phyloP scores from a whole-genome alignment of 2,888 invertebrate species.

The Sphinx pinastri region DNA sequence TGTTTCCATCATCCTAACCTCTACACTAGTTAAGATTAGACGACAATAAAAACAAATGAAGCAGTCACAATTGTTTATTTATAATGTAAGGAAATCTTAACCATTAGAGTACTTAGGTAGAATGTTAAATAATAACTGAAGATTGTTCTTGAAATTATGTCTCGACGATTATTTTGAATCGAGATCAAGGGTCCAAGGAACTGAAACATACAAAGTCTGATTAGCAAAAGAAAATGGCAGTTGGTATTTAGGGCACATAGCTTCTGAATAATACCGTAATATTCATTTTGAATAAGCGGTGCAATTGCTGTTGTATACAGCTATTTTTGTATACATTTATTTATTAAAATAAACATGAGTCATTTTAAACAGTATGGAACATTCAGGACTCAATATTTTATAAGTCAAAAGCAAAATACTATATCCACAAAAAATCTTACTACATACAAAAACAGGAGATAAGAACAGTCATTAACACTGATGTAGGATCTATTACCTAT shows the following conservation, averaged over 20 bases:
- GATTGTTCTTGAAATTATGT: slow-evolving; percentile 76
- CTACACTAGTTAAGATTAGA: slow-evolving; percentile 2
- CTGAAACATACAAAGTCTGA: slow-evolving; percentile 59
- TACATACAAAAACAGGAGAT: neutral
- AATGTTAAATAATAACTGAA: slow-evolving; percentile 82
- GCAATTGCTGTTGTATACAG: too few relatives aligned
- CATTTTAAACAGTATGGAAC: neutral
- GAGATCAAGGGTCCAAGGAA: slow-evolving; percentile 68
- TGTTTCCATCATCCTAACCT: slow-evolving; percentile 7
- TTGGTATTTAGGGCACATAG: too few relatives aligned
- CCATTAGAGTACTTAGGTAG: slow-evolving; percentile 77
- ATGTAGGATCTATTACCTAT: neutral
- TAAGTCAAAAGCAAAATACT: neutral
- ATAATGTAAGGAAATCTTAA: slow-evolving; percentile 70
- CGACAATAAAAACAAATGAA: slow-evolving; percentile 36
- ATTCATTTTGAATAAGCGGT: too few relatives aligned
- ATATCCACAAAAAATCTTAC: neutral
- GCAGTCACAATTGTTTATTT: slow-evolving; percentile 67
- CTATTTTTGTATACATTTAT: too few relatives aligned
- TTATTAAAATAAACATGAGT: neutral
- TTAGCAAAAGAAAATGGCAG: neutral
- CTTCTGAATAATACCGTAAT: too few relatives aligned
- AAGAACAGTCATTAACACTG: neutral
- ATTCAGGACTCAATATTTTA: neutral
- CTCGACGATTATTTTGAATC: slow-evolving; percentile 63